Evolutionary conservation across 2,888 invertebrate species (phyloP), one percentile per base, ranked within the genome.

Genomic region (Sturmia bella): DNA sequence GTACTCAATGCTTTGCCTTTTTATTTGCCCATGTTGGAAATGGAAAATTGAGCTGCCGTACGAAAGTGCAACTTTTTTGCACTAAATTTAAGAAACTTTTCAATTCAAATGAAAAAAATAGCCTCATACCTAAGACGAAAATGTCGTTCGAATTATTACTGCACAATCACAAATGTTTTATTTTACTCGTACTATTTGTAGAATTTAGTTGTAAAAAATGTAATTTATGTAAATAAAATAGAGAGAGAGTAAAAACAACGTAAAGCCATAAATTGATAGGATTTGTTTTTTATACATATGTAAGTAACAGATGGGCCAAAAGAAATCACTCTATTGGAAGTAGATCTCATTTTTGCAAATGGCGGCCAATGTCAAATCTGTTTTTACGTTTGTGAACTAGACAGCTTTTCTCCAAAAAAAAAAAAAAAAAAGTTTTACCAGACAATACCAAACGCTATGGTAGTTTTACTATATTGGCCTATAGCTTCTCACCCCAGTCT

Each of bases 1-100:
- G 73, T 85, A 12, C 81, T 87, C 27, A 89, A 89, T 39, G 85
- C 87, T 48, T 85, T 91, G 84, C 91, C 91, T 66, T 88, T 89
- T 76, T 90, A 90, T 86, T 87, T 91, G 83, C 91, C 91, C 59
- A 87, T 90, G 85, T 86, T 91, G 69, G 91, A 91, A 85, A 85
- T 87, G 70, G 83, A 87, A 73, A 88, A 87, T 85, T 90, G 78
- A 68, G 17, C 32, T 9, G 27, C 7, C 50, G 13, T 21, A 48
- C 9, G 15, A 11, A 39, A 50, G 12, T 32, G 27, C 7, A 45
- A 17, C 27, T 32, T 19, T 37, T 39, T 57, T 39, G 3, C 11
- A 54, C n/a, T 0, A 57, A 57, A 37, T 39, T 2, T 5, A 5
- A 57, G 13, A 21, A 17, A 17, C 17, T 17, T 56, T 12, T 37